Base-by-base conservation (phyloP, 2,888 invertebrate species). In the Empis stercorea region DNA sequence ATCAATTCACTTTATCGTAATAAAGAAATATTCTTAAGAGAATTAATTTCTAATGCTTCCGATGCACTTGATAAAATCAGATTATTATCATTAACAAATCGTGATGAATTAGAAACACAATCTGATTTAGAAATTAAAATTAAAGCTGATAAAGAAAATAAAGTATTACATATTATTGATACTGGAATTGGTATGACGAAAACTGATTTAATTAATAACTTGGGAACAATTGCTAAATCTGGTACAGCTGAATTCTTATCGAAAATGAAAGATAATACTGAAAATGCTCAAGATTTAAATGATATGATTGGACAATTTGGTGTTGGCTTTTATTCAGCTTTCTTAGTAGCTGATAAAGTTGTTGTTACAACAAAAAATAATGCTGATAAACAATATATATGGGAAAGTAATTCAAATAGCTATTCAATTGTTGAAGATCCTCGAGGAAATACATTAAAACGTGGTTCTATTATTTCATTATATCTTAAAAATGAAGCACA, bases 221-320 rank as follows among this genome's bases (percentile, higher is more conserved):
- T 99, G 53, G 99, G 99, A 57, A 97, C 97, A 46, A 97, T 99
- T 59, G 97, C 97, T 44, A 96, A 94, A 68, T 95, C 95, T 4
- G 95, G 95, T 54, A 96, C 96, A 1, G 92, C 93, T 2, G 95
- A 96, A 70, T 96, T 96, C 72, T 75, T 96, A 54, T 80, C 84
- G 47, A 93, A 92, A 72, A 84, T 95, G 79, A 87, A 87, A 64
- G 84, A 85, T 52, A 55, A 57, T 48, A 47, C 60, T 0, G 63
- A 68, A 0, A 65, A 73, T 13, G 71, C 76, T 36, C 79, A 81
- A 61, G 91, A 94, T 64, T 79, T 88, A 73, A 92, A 86, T 65
- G 97, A 99, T 71, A 87, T 99, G 82, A 99, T 99, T 71, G 99
- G 99, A 5, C 95, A 96, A 72, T 99, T 99, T 73, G 99, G 99